Percentiles rank a stretch among this genome's conserved stretches.
These are phyloP conservation scores for Strix uralensis DNA, from an alignment of 2,113 vertebrate genomes.

Conservation along the genomic window DNA sequence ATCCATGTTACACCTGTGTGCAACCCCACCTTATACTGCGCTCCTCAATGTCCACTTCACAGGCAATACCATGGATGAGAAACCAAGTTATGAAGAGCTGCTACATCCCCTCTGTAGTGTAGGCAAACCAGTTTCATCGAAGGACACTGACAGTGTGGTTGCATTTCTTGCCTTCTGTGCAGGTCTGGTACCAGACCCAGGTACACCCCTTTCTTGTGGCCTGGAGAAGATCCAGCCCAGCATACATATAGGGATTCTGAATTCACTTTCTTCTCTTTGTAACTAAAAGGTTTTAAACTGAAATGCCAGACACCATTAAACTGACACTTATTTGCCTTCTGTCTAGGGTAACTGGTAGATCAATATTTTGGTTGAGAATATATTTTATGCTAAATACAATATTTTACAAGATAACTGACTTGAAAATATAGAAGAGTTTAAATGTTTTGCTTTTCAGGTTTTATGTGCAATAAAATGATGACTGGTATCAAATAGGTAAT, in stretches of 20 bases:
- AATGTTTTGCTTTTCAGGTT: conserved; percentile 38
- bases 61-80: not conserved
- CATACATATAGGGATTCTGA: rapidly evolving
- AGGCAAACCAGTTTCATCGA: not conserved
- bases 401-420: not conserved
- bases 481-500: conserved; percentile 44
- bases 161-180: not conserved
- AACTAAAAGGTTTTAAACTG: not conserved
- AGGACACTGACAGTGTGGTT: not conserved
- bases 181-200: not conserved
- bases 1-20: not conserved
- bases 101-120: not conserved
- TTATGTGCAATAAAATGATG: conserved; percentile 47
- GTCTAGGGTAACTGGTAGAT: not conserved
- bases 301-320: conserved; percentile 10
- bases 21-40: not conserved
- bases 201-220: not conserved
- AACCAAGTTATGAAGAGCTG: not conserved
- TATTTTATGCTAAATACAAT: conserved; percentile 29
- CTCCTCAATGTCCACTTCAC: not conserved
- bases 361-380: conserved; percentile 17
- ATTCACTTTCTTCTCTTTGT: not conserved
- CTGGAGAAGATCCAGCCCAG: not conserved
- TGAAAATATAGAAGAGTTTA: not conserved
- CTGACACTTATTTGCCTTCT: conserved; percentile 21